A percentile compares a stretch with the other conserved stretches of the same genome.
Conservation (phyloP, 2,797 vertebrate genomes). For the Malacoraja senta region DNA sequence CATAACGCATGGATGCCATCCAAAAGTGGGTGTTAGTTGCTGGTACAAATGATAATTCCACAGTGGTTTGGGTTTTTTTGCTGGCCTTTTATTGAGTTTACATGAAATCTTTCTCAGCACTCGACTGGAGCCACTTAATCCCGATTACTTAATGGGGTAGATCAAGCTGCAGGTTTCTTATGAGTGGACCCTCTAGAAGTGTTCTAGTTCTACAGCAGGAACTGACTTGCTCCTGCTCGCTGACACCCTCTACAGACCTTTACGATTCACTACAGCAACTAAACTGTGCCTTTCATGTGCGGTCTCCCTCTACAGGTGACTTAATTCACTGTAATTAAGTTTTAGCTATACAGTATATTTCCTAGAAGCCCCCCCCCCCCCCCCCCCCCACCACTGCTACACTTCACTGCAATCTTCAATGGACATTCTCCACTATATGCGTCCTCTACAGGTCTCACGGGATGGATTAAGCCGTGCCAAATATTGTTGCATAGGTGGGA, state of each 20-base stretch:
- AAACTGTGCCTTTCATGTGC: not conserved
- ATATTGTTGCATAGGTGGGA: not conserved
- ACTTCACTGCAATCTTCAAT: not conserved
- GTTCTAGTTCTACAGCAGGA: not conserved
- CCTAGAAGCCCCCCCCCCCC: not conserved
- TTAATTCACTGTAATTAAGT: not conserved
- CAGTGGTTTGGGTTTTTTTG: not conserved
- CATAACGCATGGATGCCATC: not conserved
- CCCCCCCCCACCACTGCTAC: not conserved
- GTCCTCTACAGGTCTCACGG: not conserved
- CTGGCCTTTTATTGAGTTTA: slow-evolving; percentile 26
- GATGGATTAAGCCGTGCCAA: not conserved
- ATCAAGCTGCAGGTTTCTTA: not conserved
- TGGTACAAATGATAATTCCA: not conserved
- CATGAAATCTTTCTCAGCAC: slow-evolving; percentile 22
- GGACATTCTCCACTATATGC: too few relatives aligned
- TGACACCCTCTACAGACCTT: not conserved
- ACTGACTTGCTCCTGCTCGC: not conserved
- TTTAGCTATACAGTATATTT: not conserved
- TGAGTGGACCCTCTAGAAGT: not conserved
- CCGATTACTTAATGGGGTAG: not conserved
- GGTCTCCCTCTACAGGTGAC: not conserved
- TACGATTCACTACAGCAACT: not conserved
- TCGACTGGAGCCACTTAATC: slow-evolving; percentile 19
- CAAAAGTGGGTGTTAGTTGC: not conserved